Conservation (phyloP, 2,888 invertebrate species). For the Drosophila dives region DNA sequence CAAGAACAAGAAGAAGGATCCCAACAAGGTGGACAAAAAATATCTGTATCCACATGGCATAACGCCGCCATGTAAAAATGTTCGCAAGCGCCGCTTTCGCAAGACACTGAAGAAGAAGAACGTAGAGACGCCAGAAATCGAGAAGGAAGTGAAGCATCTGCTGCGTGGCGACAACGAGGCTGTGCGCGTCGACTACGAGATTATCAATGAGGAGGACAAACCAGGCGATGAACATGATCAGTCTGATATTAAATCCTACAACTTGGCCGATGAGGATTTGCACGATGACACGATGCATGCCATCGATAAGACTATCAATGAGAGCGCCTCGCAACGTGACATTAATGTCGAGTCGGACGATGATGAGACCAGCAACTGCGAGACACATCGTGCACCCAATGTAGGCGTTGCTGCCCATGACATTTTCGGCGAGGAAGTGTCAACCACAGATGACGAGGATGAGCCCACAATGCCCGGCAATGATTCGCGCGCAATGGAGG, state of each 20-base stretch:
- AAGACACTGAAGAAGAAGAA: constrained; percentile 98
- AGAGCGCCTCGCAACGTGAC: constrained; percentile 77
- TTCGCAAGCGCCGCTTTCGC: constrained; percentile 95
- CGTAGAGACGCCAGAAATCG: constrained; percentile 98
- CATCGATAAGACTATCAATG: constrained; percentile 68
- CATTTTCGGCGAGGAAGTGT: constrained; percentile 96
- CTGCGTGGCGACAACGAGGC: constrained; percentile 97
- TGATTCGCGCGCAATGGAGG: constrained; percentile 87
- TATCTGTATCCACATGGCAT: constrained; percentile 98
- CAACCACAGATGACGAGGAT: constrained; percentile 93
- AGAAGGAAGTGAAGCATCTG: constrained; percentile 97
- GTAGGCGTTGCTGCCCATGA: constrained; percentile 89
- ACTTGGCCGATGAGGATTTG: constrained; percentile 77
- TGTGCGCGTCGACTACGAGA: constrained; percentile 93
- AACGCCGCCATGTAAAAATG: constrained; percentile 98
- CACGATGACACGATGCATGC: constrained; percentile 80
- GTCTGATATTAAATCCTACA: constrained; percentile 74
- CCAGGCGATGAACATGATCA: constrained; percentile 72
- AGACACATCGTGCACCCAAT: constrained; percentile 64
- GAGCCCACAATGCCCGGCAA: constrained; percentile 87
- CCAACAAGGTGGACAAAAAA: constrained; percentile 93
- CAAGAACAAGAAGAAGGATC: constrained; percentile 93
- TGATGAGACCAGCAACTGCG: constrained; percentile 74
- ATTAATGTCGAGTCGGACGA: constrained; percentile 84
- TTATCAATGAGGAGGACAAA: constrained; percentile 93